Evolutionary conservation across 2,888 invertebrate genomes (phyloP).

Genomic region (Stenodema calcarata): DNA sequence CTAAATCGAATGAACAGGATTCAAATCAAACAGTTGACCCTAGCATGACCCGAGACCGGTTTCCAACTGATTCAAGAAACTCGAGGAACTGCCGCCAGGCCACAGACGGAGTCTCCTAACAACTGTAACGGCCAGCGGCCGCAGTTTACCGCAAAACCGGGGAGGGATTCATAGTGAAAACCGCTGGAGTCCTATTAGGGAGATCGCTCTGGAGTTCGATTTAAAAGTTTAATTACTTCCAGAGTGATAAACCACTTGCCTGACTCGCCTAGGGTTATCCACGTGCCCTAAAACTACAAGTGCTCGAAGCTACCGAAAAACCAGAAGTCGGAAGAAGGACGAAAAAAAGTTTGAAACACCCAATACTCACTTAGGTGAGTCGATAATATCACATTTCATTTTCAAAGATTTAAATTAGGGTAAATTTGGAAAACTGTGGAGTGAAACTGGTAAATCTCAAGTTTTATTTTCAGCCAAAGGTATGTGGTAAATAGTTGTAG

Average conservation of each 20-base stretch:
- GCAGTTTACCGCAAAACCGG: background rate
- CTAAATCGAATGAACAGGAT: too few relatives aligned
- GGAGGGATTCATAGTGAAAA: background rate
- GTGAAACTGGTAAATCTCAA: too few relatives aligned
- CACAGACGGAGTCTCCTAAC: background rate
- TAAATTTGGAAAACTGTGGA: too few relatives aligned
- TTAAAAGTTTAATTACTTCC: constrained; percentile 30
- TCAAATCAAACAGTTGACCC: too few relatives aligned
- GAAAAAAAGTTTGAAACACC: too few relatives aligned
- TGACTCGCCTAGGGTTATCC: background rate
- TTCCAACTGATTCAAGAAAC: background rate
- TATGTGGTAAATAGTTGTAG: too few relatives aligned
- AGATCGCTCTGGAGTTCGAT: background rate
- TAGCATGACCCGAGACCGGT: background rate
- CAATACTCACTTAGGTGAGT: too few relatives aligned
- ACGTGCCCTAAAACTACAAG: background rate
- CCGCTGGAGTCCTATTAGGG: background rate
- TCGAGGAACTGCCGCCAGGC: background rate
- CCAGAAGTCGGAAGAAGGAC: background rate
- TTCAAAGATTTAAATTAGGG: too few relatives aligned
- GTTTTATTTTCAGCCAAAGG: too few relatives aligned
- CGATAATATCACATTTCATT: too few relatives aligned
- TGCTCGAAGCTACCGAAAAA: background rate
- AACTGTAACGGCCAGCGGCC: background rate
- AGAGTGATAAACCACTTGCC: background rate